Evolutionary conservation across 2,888 invertebrate species (phyloP).

Genomic region (Cantharis rufa): DNA sequence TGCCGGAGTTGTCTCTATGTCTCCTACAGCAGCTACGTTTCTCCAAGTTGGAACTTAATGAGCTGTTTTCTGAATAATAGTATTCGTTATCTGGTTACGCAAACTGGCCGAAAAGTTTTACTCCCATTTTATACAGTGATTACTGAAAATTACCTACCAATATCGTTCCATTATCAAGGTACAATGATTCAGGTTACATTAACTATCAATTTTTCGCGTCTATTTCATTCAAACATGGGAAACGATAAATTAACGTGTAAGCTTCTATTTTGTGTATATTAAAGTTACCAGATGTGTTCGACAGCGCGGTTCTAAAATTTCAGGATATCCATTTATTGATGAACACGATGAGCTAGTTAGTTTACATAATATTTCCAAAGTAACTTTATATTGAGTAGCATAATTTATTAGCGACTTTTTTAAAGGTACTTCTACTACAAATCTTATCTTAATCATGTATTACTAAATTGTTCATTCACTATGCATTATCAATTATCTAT

Average conservation of each 20-base stretch:
- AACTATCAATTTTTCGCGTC: constrained; percentile 1
- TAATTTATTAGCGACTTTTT: neutral
- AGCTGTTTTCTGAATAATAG: constrained; percentile 32
- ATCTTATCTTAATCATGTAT: neutral
- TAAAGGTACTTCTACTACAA: neutral
- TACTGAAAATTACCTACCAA: neutral
- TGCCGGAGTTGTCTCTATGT: constrained; percentile 34
- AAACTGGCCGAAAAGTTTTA: constrained; percentile 26
- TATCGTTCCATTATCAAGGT: neutral
- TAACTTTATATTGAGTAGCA: neutral
- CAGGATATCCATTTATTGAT: neutral
- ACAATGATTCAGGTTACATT: neutral
- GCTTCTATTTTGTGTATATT: constrained; percentile 29
- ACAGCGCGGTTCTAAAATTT: constrained; percentile 23
- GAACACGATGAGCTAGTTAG: neutral
- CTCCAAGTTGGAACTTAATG: constrained; percentile 30
- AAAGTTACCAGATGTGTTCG: constrained; percentile 36
- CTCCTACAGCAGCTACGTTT: constrained; percentile 27
- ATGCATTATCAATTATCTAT: neutral
- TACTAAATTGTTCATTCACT: neutral
- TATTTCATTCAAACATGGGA: constrained; percentile 14
- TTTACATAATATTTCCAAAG: neutral
- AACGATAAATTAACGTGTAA: constrained; percentile 21
- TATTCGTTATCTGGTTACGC: constrained; percentile 25
- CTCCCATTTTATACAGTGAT: constrained; percentile 12